phyloP scores from a whole-genome alignment of 2,888 invertebrate genomes.

The Octonoba sinensis region DNA sequence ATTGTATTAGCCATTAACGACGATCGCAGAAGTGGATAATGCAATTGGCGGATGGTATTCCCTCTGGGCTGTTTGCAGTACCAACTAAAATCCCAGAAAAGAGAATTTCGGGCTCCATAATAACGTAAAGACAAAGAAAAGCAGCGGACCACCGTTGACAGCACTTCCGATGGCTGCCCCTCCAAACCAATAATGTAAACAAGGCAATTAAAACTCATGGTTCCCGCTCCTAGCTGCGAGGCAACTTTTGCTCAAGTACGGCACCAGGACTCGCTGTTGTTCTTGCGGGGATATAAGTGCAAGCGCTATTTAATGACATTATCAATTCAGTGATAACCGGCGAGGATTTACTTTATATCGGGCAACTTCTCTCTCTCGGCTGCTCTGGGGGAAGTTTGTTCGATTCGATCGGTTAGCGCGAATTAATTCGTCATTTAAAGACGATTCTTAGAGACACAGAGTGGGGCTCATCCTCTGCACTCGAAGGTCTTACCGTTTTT shows the following conservation, averaged over 20 bases:
- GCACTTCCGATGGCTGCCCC: conserved; percentile 25
- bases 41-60: conserved; percentile 46
- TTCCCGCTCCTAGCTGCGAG: conserved; percentile 48
- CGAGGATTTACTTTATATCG: no score
- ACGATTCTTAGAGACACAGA: no score
- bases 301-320: no score
- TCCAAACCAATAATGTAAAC: conserved; percentile 63
- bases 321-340: no score
- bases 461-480: no score
- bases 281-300: no score
- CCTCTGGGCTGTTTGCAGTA: conserved; percentile 61
- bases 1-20: conserved; percentile 47
- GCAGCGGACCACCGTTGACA: conserved; percentile 39
- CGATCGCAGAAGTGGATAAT: conserved; percentile 52
- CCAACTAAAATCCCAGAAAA: conserved; percentile 61
- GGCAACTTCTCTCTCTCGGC: no score
- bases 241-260: conserved; percentile 27
- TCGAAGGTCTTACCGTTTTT: no score
- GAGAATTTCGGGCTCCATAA: conserved; percentile 50
- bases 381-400: no score
- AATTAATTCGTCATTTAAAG: no score
- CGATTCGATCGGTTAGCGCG: no score
- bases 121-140: conserved; percentile 52
- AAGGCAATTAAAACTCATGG: conserved; percentile 61
- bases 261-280: no score